Evolutionary conservation across 2,888 invertebrate genomes (phyloP).

Genomic region (Biston betularia): DNA sequence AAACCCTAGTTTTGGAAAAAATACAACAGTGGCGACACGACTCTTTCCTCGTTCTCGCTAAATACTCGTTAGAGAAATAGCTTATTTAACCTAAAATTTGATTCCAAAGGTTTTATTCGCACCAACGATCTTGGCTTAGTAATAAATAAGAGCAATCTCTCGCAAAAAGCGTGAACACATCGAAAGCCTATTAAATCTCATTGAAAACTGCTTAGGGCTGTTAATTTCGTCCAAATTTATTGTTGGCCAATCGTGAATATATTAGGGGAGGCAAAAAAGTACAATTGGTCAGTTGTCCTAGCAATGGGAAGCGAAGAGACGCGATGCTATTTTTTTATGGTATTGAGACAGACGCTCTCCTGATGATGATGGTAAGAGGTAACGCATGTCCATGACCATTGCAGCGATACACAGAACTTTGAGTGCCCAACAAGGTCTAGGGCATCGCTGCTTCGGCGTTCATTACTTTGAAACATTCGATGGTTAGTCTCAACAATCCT

Average conservation of each 20-base stretch:
- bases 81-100: background rate
- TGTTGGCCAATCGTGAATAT: slow-evolving; percentile 66
- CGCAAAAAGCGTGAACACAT: slow-evolving; percentile 33
- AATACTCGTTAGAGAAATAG: background rate
- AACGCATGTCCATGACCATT: too few relatives aligned
- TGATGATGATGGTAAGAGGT: too few relatives aligned
- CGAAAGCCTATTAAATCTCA: slow-evolving; percentile 54
- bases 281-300: background rate
- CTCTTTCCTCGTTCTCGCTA: too few relatives aligned
- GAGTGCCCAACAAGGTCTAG: too few relatives aligned
- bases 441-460: too few relatives aligned
- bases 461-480: too few relatives aligned
- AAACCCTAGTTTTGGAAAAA: too few relatives aligned
- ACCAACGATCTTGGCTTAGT: background rate
- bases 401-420: too few relatives aligned
- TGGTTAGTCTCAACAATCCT: too few relatives aligned
- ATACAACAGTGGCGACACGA: too few relatives aligned
- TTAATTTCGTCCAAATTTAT: slow-evolving; percentile 70
- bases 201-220: slow-evolving; percentile 56
- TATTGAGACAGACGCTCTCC: too few relatives aligned
- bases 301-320: background rate
- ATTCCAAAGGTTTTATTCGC: background rate
- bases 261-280: slow-evolving; percentile 65
- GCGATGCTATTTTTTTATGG: background rate
- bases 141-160: slow-evolving; percentile 37